These are phyloP conservation scores for Littorina saxatilis DNA, from an alignment of 1,140 invertebrate species.

Conservation along the genomic window DNA sequence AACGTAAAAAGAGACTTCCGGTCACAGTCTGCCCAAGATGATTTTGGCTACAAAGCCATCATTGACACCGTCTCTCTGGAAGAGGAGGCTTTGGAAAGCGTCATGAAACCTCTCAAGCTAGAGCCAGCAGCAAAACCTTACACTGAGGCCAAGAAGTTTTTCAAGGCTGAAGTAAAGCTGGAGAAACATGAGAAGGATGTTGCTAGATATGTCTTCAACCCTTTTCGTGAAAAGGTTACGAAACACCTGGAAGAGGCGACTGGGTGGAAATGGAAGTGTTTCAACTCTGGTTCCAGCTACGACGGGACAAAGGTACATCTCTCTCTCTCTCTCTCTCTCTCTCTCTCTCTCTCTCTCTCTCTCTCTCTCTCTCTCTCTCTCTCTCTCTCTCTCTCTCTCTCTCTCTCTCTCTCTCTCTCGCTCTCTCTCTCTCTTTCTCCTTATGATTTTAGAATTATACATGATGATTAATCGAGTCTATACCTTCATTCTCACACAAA, in stretches of 20 bases:
- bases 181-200: background rate
- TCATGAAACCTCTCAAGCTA: background rate
- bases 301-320: slow-evolving; percentile 27
- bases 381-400: too few relatives aligned
- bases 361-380: too few relatives aligned
- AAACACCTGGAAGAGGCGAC: background rate
- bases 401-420: too few relatives aligned
- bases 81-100: background rate
- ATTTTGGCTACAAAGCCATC: background rate
- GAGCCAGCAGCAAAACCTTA: background rate
- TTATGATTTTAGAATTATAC: too few relatives aligned
- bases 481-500: too few relatives aligned
- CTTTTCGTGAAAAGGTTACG: background rate
- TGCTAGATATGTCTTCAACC: background rate
- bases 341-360: too few relatives aligned
- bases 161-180: background rate
- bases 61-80: background rate
- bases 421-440: too few relatives aligned
- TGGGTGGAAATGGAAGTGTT: background rate
- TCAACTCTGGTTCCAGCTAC: slow-evolving; percentile 18
- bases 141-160: background rate
- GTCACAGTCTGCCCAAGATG: background rate
- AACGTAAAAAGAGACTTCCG: too few relatives aligned
- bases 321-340: too few relatives aligned
- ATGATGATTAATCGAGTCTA: too few relatives aligned